These are phyloP conservation scores for Allobates femoralis DNA, from an alignment of 2,797 vertebrate species.

Conservation along the genomic window DNA sequence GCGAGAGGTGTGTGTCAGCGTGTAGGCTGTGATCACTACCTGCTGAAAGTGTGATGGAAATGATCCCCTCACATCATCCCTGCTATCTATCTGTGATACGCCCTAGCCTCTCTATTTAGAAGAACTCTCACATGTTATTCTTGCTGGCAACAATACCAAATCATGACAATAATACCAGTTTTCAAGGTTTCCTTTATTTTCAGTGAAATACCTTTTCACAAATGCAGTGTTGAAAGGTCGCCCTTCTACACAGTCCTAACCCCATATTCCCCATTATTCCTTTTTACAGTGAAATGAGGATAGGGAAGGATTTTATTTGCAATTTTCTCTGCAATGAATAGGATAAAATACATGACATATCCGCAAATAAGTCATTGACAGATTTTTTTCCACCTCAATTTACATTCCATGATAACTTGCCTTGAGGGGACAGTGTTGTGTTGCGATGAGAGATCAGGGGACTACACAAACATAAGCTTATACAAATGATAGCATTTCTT, in stretches of 20 bases:
- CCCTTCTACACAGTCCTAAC: neutral
- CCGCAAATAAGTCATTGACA: no score
- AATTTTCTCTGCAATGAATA: no score
- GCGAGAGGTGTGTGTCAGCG: constrained; percentile 2
- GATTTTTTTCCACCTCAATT: no score
- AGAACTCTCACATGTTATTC: neutral
- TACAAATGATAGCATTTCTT: no score
- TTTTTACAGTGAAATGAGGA: no score
- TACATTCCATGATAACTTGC: no score
- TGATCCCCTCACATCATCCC: neutral
- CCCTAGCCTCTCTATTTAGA: neutral
- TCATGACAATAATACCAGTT: neutral
- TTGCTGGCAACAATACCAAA: neutral
- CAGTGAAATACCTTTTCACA: neutral
- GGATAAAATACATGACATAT: no score
- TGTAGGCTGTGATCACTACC: constrained; percentile 15
- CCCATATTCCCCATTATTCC: no score
- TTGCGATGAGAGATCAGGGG: no score
- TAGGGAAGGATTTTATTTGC: no score
- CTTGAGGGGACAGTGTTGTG: no score
- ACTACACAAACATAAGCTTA: no score
- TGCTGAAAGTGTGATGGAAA: neutral
- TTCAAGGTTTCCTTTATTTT: neutral
- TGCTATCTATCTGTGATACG: neutral
- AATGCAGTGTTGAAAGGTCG: neutral